Evolutionary conservation across 1,140 invertebrate genomes (phyloP).

Genomic region (Microplitis mediator): DNA sequence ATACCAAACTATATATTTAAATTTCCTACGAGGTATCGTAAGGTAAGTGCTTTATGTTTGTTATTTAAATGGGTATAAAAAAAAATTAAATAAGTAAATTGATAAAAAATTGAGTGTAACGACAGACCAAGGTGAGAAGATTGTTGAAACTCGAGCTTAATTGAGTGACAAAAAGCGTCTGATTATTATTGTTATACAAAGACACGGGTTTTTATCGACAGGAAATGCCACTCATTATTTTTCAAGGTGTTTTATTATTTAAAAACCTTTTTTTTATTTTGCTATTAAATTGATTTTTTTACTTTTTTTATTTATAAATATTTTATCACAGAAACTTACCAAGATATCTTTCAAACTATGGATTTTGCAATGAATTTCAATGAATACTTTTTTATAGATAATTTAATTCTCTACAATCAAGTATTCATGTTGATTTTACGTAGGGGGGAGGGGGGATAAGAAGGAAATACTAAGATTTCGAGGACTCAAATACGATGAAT

Average conservation of each 20-base stretch:
- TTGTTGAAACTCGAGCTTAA: conserved; percentile 58
- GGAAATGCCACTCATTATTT: conserved; percentile 57
- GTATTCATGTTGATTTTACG: too few relatives aligned
- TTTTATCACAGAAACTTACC: too few relatives aligned
- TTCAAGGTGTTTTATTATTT: conserved; percentile 49
- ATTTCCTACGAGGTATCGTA: conserved; percentile 67
- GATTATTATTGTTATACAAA: conserved; percentile 53
- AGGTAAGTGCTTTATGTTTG: conserved; percentile 41
- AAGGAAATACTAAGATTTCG: too few relatives aligned
- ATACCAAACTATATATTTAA: conserved; percentile 64
- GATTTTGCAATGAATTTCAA: too few relatives aligned
- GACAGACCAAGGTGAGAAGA: conserved; percentile 58
- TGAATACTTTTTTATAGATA: too few relatives aligned
- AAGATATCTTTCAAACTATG: too few relatives aligned
- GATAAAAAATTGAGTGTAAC: background rate
- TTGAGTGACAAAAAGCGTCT: conserved; percentile 59
- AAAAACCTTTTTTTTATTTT: conserved; percentile 15
- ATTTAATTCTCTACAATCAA: too few relatives aligned
- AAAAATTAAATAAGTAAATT: conserved; percentile 1
- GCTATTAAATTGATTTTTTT: too few relatives aligned
- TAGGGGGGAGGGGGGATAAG: too few relatives aligned
- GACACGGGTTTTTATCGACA: conserved; percentile 46
- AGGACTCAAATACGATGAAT: too few relatives aligned
- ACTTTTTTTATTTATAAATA: too few relatives aligned
- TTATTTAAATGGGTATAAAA: background rate